These are phyloP conservation scores for Neria commutata DNA, from an alignment of 2,888 invertebrate species.

Conservation along the genomic window DNA sequence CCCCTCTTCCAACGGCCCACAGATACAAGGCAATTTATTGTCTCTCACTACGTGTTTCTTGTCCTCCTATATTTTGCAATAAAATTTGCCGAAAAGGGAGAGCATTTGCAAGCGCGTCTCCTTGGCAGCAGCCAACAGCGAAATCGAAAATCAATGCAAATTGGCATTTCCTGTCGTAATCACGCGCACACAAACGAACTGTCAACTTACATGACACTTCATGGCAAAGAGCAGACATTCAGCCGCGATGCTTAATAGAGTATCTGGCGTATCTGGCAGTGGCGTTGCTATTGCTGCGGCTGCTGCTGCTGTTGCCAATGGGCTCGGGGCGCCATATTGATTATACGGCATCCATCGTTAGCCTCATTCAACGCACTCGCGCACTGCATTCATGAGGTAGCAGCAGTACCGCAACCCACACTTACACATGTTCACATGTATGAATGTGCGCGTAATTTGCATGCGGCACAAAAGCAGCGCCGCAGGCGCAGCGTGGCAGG, in stretches of 20 bases:
- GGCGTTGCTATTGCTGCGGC: too few relatives aligned
- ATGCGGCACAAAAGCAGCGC: too few relatives aligned
- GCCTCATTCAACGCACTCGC: background rate
- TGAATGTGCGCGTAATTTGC: background rate
- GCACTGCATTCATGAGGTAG: too few relatives aligned
- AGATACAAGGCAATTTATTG: too few relatives aligned
- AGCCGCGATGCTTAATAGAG: background rate
- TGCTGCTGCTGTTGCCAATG: too few relatives aligned
- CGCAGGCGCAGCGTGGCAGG: too few relatives aligned
- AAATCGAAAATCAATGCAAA: constrained; percentile 5
- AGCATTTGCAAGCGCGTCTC: too few relatives aligned
- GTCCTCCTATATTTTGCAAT: too few relatives aligned
- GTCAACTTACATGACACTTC: constrained; percentile 1
- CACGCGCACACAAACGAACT: background rate
- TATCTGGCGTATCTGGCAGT: background rate
- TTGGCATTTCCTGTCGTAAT: background rate
- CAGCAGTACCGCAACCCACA: background rate
- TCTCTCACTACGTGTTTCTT: too few relatives aligned
- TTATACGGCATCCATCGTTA: background rate
- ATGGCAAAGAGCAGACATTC: background rate
- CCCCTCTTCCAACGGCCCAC: too few relatives aligned
- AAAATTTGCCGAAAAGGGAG: too few relatives aligned
- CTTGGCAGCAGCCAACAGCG: too few relatives aligned
- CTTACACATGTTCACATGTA: background rate
- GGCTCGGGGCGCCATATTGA: constrained; percentile 1